A percentile compares a stretch with the other conserved stretches of the same genome.
phyloP scores from a whole-genome alignment of 1,140 invertebrate species.

The Antheraea mylitta region DNA sequence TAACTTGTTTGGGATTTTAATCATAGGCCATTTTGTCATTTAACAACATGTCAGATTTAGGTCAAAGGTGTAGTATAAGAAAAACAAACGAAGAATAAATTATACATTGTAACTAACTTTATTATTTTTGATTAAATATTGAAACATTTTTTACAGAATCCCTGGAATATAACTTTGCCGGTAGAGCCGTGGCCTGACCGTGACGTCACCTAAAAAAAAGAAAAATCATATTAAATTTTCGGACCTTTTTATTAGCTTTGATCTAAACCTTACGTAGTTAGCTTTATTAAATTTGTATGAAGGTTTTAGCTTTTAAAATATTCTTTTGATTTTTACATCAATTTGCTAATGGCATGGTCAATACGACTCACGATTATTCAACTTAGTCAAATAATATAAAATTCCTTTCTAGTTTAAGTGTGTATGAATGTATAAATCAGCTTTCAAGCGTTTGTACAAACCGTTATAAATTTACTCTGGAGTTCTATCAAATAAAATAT shows the following conservation, averaged over 20 bases:
- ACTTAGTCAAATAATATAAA: neutral
- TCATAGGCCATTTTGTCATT: too few relatives aligned
- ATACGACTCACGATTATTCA: neutral
- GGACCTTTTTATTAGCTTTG: slow-evolving; percentile 12
- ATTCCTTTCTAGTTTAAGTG: neutral
- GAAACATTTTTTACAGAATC: slow-evolving; percentile 1
- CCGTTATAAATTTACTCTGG: too few relatives aligned
- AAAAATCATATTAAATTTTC: slow-evolving; percentile 10
- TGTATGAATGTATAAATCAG: too few relatives aligned
- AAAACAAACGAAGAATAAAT: neutral
- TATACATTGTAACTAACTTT: slow-evolving; percentile 10
- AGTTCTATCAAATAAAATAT: too few relatives aligned
- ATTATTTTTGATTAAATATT: slow-evolving; percentile 7
- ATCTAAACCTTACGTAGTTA: slow-evolving; percentile 6
- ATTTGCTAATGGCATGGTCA: slow-evolving; percentile 1
- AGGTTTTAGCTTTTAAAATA: neutral
- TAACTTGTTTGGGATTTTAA: too few relatives aligned
- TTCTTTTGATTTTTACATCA: neutral
- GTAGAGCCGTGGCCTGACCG: slow-evolving; percentile 2
- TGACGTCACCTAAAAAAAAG: slow-evolving; percentile 8
- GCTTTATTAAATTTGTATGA: slow-evolving; percentile 14
- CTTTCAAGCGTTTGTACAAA: too few relatives aligned
- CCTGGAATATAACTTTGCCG: neutral
- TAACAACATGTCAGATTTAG: too few relatives aligned
- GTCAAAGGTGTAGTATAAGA: too few relatives aligned